phyloP scores from a whole-genome alignment of 2,888 invertebrate species.

The Chrysodeixis includens region DNA sequence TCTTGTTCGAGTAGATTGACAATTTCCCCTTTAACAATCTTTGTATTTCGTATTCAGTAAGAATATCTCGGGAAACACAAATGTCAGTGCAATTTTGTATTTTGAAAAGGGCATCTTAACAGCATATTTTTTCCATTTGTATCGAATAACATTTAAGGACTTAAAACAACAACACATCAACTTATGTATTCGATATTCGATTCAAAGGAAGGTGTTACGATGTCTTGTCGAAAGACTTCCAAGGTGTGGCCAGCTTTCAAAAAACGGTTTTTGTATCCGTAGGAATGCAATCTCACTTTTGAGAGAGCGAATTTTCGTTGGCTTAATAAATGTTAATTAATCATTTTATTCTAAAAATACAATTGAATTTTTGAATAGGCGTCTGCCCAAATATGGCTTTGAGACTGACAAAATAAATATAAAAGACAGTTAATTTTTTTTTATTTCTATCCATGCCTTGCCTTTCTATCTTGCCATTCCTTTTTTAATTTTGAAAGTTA shows the following conservation, averaged over 20 bases:
- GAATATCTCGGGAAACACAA: not conserved
- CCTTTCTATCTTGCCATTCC: no score
- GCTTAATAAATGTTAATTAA: constrained; percentile 20
- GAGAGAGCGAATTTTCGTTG: not conserved
- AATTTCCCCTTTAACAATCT: no score
- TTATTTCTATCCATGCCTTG: no score
- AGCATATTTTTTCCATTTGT: constrained; percentile 18
- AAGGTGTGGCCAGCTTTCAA: constrained; percentile 15
- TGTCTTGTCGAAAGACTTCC: constrained; percentile 6
- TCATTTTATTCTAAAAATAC: not conserved
- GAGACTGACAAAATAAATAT: no score
- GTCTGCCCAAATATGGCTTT: no score
- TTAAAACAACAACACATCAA: constrained; percentile 26
- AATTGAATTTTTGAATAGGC: not conserved
- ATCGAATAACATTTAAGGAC: constrained; percentile 35
- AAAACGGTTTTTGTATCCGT: constrained; percentile 26
- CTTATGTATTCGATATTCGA: constrained; percentile 36
- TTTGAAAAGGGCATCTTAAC: constrained; percentile 29
- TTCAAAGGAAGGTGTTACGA: constrained; percentile 18
- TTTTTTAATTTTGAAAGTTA: no score
- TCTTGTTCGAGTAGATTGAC: no score
- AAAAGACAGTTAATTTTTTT: no score
- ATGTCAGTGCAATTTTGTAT: constrained; percentile 8
- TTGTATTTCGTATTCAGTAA: not conserved
- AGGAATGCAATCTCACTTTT: constrained; percentile 5